A percentile compares a stretch with the other conserved stretches of the same genome.
These are phyloP conservation scores for Pharmacophagus antenor DNA, from an alignment of 2,888 invertebrate species.

Conservation along the genomic window DNA sequence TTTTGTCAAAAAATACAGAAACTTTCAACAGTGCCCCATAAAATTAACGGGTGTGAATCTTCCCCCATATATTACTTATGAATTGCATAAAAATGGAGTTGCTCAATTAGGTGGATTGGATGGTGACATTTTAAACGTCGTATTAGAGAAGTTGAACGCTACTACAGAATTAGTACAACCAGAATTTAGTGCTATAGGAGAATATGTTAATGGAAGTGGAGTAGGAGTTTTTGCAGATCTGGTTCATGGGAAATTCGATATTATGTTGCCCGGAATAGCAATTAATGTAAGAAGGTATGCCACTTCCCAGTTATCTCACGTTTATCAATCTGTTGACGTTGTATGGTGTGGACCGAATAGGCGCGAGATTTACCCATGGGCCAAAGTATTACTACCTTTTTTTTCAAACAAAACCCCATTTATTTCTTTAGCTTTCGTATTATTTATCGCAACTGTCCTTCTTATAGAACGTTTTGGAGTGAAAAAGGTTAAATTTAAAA, in stretches of 20 bases:
- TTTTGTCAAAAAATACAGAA: slow-evolving; percentile 51
- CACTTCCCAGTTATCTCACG: slow-evolving; percentile 43
- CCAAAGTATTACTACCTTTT: slow-evolving; percentile 50
- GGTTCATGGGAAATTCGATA: slow-evolving; percentile 44
- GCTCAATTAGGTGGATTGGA: slow-evolving; percentile 46
- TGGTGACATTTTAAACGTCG: slow-evolving; percentile 41
- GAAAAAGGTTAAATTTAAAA: slow-evolving; percentile 29
- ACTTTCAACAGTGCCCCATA: slow-evolving; percentile 55
- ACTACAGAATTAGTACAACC: slow-evolving; percentile 41
- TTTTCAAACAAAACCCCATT: slow-evolving; percentile 43
- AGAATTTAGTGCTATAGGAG: slow-evolving; percentile 37
- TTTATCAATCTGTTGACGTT: slow-evolving; percentile 40
- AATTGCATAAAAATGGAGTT: slow-evolving; percentile 39
- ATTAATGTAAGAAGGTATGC: slow-evolving; percentile 42
- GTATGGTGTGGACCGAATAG: slow-evolving; percentile 53
- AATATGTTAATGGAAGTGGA: slow-evolving; percentile 40
- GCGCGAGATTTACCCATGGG: slow-evolving; percentile 47
- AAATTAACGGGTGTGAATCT: slow-evolving; percentile 40
- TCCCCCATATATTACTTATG: slow-evolving; percentile 41
- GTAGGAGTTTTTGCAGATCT: slow-evolving; percentile 46
- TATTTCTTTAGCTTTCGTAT: slow-evolving; percentile 38
- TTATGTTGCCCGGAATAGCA: slow-evolving; percentile 45
- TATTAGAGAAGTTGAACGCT: slow-evolving; percentile 47
- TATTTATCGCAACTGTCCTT: slow-evolving; percentile 39
- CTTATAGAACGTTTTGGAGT: slow-evolving; percentile 37